Conservation (phyloP, 1,140 invertebrate genomes). For the Coenobita brevimanus region DNA sequence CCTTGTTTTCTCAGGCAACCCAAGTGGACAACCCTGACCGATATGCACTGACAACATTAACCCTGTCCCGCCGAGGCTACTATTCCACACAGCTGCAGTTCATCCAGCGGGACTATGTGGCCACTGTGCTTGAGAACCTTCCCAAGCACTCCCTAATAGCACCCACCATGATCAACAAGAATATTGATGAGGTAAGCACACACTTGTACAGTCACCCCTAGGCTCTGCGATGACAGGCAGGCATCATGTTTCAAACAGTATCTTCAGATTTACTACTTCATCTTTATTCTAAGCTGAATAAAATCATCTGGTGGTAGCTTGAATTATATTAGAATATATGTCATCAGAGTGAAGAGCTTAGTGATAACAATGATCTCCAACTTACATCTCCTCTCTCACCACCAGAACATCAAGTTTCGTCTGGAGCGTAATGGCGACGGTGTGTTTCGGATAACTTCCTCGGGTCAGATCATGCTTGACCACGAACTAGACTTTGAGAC, state of each 20-base stretch:
- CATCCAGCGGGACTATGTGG: conserved; percentile 82
- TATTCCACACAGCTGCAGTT: conserved; percentile 78
- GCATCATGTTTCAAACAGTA: too few relatives aligned
- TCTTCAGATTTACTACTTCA: too few relatives aligned
- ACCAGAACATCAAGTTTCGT: conserved; percentile 78
- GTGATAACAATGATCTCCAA: too few relatives aligned
- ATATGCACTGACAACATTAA: conserved; percentile 87
- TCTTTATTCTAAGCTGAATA: too few relatives aligned
- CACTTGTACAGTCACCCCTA: too few relatives aligned
- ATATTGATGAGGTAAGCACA: conserved; percentile 54
- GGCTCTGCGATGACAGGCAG: too few relatives aligned
- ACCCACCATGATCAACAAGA: conserved; percentile 78
- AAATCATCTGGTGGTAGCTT: too few relatives aligned
- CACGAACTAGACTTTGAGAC: conserved; percentile 88
- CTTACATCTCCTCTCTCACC: background rate
- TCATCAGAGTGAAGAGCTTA: too few relatives aligned
- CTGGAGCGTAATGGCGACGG: conserved; percentile 79
- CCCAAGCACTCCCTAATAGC: conserved; percentile 81
- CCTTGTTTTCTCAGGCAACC: conserved; percentile 79
- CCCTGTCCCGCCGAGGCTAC: conserved; percentile 77
- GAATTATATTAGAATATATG: too few relatives aligned
- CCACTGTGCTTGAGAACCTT: conserved; percentile 84
- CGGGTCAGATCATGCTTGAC: conserved; percentile 86
- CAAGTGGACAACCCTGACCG: conserved; percentile 91
- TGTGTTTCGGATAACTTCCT: conserved; percentile 77